These are phyloP conservation scores for Drosophila kambysellisi DNA, from an alignment of 2,888 invertebrate genomes.

Conservation along the genomic window DNA sequence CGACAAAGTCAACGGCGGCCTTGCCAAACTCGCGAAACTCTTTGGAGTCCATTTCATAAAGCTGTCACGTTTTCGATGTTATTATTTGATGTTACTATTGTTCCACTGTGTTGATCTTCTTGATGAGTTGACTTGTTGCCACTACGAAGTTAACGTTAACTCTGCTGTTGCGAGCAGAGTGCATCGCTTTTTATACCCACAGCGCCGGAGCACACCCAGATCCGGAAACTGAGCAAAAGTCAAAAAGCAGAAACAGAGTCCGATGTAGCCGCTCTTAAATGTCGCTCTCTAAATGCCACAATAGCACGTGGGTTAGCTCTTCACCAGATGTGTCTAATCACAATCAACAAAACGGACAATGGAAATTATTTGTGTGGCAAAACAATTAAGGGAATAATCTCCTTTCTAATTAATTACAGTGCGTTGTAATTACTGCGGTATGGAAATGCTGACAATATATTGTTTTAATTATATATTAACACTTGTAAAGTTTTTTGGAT, in stretches of 20 bases:
- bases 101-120: slow-evolving; percentile 10
- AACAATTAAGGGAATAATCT: slow-evolving; percentile 22
- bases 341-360: slow-evolving; percentile 7
- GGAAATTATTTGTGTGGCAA: neutral
- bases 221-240: neutral
- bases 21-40: slow-evolving; percentile 94
- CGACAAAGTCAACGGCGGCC: slow-evolving; percentile 95
- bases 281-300: slow-evolving; percentile 1
- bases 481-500: neutral
- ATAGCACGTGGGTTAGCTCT: slow-evolving; percentile 11
- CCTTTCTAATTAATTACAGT: slow-evolving; percentile 22
- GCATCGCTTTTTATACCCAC: slow-evolving; percentile 42
- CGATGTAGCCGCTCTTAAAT: slow-evolving; percentile 20
- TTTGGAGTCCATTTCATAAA: slow-evolving; percentile 89
- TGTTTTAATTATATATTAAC: neutral
- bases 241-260: neutral
- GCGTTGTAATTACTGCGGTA: neutral
- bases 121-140: slow-evolving; percentile 17
- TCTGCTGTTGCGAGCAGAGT: slow-evolving; percentile 33
- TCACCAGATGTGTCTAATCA: slow-evolving; percentile 21
- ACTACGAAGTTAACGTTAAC: slow-evolving; percentile 24
- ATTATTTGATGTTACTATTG: slow-evolving; percentile 7
- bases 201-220: slow-evolving; percentile 10
- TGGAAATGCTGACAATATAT: neutral
- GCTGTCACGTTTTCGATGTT: slow-evolving; percentile 17